Conservation (phyloP, 1,140 invertebrate species). For the Pseudomyrmex flavicornis region DNA sequence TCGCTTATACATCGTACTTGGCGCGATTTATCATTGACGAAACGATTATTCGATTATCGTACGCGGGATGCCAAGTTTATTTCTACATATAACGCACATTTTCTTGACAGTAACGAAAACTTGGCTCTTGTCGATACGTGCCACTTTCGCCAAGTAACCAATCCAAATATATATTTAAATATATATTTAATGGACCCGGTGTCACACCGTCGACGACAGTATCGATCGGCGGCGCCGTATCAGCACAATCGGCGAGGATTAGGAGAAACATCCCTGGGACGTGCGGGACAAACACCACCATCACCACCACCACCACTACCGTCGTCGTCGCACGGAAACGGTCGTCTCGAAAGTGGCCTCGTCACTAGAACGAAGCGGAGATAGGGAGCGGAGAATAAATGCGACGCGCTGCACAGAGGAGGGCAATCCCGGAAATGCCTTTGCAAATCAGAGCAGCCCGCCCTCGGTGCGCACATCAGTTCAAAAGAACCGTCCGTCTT, state of each 20-base stretch:
- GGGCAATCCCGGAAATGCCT: slow-evolving; percentile 71
- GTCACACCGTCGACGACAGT: neutral
- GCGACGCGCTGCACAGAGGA: slow-evolving; percentile 33
- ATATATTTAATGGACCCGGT: slow-evolving; percentile 8
- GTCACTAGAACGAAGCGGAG: slow-evolving; percentile 30
- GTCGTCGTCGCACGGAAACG: neutral
- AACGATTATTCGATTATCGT: too few relatives aligned
- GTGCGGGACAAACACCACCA: slow-evolving; percentile 7
- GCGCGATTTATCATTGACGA: too few relatives aligned
- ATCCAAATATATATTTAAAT: slow-evolving; percentile 18
- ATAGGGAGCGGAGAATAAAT: slow-evolving; percentile 24
- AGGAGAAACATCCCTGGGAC: slow-evolving; percentile 9
- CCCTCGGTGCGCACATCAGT: slow-evolving; percentile 54
- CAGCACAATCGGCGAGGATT: slow-evolving; percentile 42
- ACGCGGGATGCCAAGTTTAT: too few relatives aligned
- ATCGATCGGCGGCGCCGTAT: slow-evolving; percentile 25
- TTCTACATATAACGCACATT: too few relatives aligned
- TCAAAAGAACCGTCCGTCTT: slow-evolving; percentile 61
- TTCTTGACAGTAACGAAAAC: neutral
- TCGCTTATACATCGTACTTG: too few relatives aligned
- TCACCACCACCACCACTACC: too few relatives aligned
- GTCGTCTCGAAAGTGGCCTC: slow-evolving; percentile 44
- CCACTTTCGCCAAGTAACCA: neutral
- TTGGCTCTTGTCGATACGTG: neutral
- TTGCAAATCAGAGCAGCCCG: slow-evolving; percentile 71